These are phyloP conservation scores for Campodea augens DNA, from an alignment of 1,140 invertebrate genomes.

Conservation along the genomic window DNA sequence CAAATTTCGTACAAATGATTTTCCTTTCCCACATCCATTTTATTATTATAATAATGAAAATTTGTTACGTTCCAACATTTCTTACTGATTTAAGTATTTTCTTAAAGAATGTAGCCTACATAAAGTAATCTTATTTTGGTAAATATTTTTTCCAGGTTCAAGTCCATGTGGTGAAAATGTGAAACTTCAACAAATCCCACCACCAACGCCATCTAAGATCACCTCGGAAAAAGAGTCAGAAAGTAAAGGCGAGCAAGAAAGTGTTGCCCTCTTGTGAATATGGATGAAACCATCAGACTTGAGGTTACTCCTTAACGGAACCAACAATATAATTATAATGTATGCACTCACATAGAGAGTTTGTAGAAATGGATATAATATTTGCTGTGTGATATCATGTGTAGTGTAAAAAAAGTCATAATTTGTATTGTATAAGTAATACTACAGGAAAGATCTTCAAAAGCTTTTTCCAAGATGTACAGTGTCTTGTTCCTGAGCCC, in stretches of 20 bases:
- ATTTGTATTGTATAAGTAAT: not conserved
- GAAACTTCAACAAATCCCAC: constrained; percentile 2
- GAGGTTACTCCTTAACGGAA: no score
- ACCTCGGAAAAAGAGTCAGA: constrained; percentile 1
- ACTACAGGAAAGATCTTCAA: not conserved
- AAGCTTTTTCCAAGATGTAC: not conserved
- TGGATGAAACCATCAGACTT: no score
- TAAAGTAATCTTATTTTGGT: no score
- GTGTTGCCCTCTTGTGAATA: constrained; percentile 16
- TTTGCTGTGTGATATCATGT: not conserved
- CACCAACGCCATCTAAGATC: constrained; percentile 1
- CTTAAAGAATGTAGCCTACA: no score
- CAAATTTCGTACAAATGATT: no score
- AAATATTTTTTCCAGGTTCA: not conserved
- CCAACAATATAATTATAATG: no score
- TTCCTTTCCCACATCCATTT: no score
- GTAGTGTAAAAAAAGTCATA: not conserved
- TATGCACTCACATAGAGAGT: not conserved
- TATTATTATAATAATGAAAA: no score
- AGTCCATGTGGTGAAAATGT: not conserved
- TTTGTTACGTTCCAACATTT: no score
- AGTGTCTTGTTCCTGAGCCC: not conserved
- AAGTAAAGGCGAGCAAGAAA: constrained; percentile 15
- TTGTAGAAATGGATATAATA: not conserved
- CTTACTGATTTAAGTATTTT: no score